Evolutionary conservation across 2,113 vertebrate species (phyloP), one percentile per base, ranked within the genome.

Genomic region (Oxygymnocypris stewartii): DNA sequence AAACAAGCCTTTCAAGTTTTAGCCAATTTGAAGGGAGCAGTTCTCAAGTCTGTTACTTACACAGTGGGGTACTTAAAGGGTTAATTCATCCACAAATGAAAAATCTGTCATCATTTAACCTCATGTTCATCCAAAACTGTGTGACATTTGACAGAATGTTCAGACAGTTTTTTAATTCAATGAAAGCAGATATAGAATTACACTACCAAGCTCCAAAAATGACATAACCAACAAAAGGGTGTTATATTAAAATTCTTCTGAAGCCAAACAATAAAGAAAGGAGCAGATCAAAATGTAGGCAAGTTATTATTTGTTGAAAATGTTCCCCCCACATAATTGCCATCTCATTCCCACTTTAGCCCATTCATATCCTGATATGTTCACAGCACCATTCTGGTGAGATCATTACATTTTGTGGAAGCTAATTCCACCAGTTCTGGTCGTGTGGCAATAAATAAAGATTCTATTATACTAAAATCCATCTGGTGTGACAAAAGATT

Each of bases 401-500:
- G 23, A 76, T 47, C 47, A 31, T 78, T 7, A 6, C 54, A 78
- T 25, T 18, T 37, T 20, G 31, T 35, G 16, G 51, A 23, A 57
- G 10, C 57, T 25, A 81, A 47, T 65, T 47, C 37, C 59, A 65
- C 59, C 8, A 81, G 40, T 37, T 7, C 23, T 63, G 37, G 37
- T 65, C 4, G 0, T 65, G 59, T 44, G 35, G 42, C 0, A 0
- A 65, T 81, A 47, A 81, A 81, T 81, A 44, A 47, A 65, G n/a
- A 14, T 44, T 28, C 23, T 23, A 65, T 81, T 47, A 44, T 44
- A 63, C 40, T 65, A 8, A 81, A 61, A 81, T 18, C 47, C 59
- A 81, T 81, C 61, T 49, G 23, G 37, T 59, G 7, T 80, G 61
- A 49, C 80, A 82, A 82, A 47, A 49, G n/a, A 65, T 12, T 31